Percentiles rank a stretch among this genome's conserved stretches.
phyloP scores from a whole-genome alignment of 2,888 invertebrate genomes.

The Scaptomyza flava region DNA sequence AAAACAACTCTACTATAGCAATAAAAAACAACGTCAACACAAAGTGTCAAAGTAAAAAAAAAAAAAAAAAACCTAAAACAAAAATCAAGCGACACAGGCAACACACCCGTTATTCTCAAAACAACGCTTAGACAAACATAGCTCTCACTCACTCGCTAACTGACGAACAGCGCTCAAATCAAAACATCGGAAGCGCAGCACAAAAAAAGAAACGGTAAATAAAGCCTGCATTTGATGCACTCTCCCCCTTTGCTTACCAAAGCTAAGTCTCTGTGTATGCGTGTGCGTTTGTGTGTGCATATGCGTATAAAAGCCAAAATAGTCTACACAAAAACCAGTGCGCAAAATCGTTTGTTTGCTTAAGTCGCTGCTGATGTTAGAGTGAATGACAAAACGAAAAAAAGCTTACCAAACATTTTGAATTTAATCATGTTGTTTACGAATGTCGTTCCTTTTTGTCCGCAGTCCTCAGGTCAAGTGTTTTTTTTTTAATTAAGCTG shows the following conservation, averaged over 20 bases:
- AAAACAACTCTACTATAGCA: conserved; percentile 20
- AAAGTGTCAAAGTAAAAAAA: conserved; percentile 12
- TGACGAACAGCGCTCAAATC: conserved; percentile 24
- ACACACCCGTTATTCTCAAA: conserved; percentile 35
- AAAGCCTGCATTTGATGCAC: conserved; percentile 23
- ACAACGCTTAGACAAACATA: background rate
- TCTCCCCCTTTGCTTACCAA: conserved; percentile 7
- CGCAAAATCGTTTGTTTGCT: conserved; percentile 3
- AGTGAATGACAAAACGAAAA: background rate
- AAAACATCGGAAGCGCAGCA: conserved; percentile 13
- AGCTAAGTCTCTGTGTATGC: background rate
- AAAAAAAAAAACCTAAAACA: conserved; percentile 1
- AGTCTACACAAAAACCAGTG: conserved; percentile 6
- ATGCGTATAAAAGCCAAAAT: conserved; percentile 4
- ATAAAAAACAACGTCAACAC: conserved; percentile 12
- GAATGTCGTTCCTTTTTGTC: no score
- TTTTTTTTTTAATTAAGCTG: background rate
- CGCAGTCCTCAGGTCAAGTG: background rate
- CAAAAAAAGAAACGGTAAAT: conserved; percentile 51
- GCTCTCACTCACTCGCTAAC: conserved; percentile 8
- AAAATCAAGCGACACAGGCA: background rate
- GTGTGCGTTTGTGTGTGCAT: background rate
- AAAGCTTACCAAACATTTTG: background rate
- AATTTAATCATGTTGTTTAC: background rate
- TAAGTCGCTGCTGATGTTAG: background rate